Base-by-base conservation (phyloP, 2,113 vertebrate species). In the Lichenostomus cassidix region DNA sequence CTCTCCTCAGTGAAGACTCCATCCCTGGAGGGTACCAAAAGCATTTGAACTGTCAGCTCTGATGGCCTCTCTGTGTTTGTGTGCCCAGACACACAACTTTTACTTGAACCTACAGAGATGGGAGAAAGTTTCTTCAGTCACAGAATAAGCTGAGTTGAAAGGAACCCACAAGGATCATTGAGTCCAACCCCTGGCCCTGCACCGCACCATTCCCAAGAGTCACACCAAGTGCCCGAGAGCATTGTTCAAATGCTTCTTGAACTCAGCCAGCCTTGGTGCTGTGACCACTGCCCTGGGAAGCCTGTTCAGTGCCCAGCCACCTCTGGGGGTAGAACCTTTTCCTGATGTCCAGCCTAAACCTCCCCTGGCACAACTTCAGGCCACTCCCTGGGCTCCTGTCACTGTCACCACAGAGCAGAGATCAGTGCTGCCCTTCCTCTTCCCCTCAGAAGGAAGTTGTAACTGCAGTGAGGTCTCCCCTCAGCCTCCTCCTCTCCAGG, bases 251-350 rank as follows among this genome's bases (percentile, higher is more conserved):
- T 0, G 2, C 5, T 53, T 4, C 28, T 19, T 28, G 64, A n/a
- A 0, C 33, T 69, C 64, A 1, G 33, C 1, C 63, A 39, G 23
- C 1, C 35, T 25, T 35, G 31, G 0, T 0, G 39, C 63, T 11
- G 12, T 60, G 39, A 5, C 22, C 63, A 2, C 63, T 60, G 22
- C 27, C 46, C 46, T 44, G 53, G 41, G 46, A 17, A 59, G 16
- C 44, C 44, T 37, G 22, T 33, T 52, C 63, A 39, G 0, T 33
- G 55, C 28, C 55, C 6, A 12, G 0, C 3, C 63, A 53, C 10
- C 73, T 5, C 9, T 60, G 46, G 15, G 18, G 2, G 0, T 28
- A 53, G 55, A 87, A 20, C 3, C 12, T 78, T 39, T 3, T 11
- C 5, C 4, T n/a, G 7, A 20, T 2, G 28, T 9, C 23, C 55